phyloP scores from a whole-genome alignment of 2,113 vertebrate genomes.

The Psophia crepitans region DNA sequence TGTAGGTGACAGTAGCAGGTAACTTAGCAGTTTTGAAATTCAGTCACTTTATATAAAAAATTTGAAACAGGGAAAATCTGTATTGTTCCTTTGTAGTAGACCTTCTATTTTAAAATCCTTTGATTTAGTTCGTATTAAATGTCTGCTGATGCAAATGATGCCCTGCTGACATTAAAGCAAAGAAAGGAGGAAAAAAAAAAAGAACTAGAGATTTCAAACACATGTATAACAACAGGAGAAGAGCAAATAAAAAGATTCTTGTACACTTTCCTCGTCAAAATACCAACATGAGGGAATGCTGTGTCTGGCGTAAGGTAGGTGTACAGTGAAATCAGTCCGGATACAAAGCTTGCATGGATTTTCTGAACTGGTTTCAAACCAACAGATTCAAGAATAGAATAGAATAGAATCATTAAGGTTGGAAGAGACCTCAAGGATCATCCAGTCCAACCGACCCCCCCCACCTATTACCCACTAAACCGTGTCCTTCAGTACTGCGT shows the following conservation, averaged over 20 bases:
- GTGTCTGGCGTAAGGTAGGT: background rate
- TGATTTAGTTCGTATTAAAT: background rate
- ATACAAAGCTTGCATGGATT: background rate
- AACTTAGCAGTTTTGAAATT: background rate
- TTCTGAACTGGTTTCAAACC: background rate
- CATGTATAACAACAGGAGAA: background rate
- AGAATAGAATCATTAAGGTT: too few species aligned
- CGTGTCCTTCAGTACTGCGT: too few species aligned
- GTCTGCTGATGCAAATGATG: background rate
- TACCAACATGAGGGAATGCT: background rate
- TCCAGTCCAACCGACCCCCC: too few species aligned
- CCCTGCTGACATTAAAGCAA: background rate
- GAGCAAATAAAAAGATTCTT: background rate
- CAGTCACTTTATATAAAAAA: background rate
- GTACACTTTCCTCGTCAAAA: background rate
- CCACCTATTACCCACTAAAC: too few species aligned
- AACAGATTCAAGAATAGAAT: background rate
- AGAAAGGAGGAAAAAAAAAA: rapidly evolving
- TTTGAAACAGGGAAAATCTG: background rate
- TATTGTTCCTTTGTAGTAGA: background rate
- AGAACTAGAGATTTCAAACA: background rate
- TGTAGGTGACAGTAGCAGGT: background rate
- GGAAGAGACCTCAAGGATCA: too few species aligned
- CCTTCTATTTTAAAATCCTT: background rate
- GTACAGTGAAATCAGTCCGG: background rate